A percentile compares a stretch with the other conserved stretches of the same genome.
phyloP scores from a whole-genome alignment of 2,797 vertebrate genomes.

The Paramormyrops hopkinsi region DNA sequence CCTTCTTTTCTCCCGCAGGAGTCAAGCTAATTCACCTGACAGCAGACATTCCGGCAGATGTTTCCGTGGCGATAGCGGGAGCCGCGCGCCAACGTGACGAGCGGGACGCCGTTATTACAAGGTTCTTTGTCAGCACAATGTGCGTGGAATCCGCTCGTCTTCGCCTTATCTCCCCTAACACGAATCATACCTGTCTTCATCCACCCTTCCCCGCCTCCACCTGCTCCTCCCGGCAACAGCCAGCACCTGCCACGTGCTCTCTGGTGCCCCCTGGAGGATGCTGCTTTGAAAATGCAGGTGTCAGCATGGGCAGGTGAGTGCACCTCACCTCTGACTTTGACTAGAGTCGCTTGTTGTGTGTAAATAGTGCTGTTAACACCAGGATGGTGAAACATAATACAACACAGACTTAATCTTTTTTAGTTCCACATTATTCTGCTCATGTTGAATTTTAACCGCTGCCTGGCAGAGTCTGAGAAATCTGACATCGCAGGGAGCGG shows the following conservation, averaged over 20 bases:
- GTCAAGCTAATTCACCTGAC: constrained; percentile 45
- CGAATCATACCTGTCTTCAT: constrained; percentile 16
- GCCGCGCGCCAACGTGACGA: constrained; percentile 32
- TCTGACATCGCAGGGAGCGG: not conserved
- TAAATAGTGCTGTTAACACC: not conserved
- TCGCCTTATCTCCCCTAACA: constrained; percentile 29
- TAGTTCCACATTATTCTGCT: not conserved
- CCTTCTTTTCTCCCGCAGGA: constrained; percentile 30
- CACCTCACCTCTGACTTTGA: not conserved
- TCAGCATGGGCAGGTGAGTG: not conserved
- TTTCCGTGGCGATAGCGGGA: constrained; percentile 49
- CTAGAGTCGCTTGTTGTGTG: not conserved
- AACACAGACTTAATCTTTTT: not conserved
- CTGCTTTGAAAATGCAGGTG: not conserved
- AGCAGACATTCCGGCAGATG: constrained; percentile 49
- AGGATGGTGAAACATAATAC: not conserved
- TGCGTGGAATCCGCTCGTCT: constrained; percentile 24
- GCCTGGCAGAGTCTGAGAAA: not conserved
- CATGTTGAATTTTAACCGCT: constrained; percentile 2
- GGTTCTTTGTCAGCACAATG: constrained; percentile 32
- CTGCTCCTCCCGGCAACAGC: not conserved
- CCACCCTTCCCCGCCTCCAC: not conserved
- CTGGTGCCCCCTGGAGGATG: not conserved
- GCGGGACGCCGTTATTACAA: constrained; percentile 37
- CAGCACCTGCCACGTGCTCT: not conserved